Percentiles rank a stretch among this genome's conserved stretches.
Conservation (phyloP, 2,888 invertebrate species). For the Drosophila acutilabella region DNA sequence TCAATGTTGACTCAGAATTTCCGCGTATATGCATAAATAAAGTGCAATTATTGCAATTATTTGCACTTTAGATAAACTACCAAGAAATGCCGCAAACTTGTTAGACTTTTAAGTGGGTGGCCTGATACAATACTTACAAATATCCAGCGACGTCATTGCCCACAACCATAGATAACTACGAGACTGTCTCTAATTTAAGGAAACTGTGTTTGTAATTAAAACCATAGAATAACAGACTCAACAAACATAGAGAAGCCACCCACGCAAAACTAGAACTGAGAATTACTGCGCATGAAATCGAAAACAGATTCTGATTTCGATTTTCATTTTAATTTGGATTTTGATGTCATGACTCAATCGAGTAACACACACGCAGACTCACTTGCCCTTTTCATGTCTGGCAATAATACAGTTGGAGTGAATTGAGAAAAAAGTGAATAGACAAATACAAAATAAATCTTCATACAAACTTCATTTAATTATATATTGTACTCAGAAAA, state of each 20-base stretch:
- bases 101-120: conserved; percentile 54
- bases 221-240: conserved; percentile 35
- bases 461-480: too few species aligned
- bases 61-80: conserved; percentile 62
- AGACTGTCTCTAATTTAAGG: conserved; percentile 65
- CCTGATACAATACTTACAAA: conserved; percentile 3
- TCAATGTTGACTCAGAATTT: conserved; percentile 52
- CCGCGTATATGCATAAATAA: conserved; percentile 57
- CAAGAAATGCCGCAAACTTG: conserved; percentile 31
- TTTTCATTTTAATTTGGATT: conserved; percentile 35
- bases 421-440: not conserved
- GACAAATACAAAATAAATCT: too few species aligned
- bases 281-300: conserved; percentile 42
- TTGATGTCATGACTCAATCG: conserved; percentile 46
- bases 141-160: conserved; percentile 24
- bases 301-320: conserved; percentile 60
- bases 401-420: not conserved
- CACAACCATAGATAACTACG: conserved; percentile 46
- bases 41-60: conserved; percentile 49
- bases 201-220: conserved; percentile 70
- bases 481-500: too few species aligned
- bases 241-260: conserved; percentile 14
- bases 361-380: not conserved
- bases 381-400: not conserved
- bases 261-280: conserved; percentile 36